phyloP scores from a whole-genome alignment of 2,888 invertebrate species.

The Arge pagana region DNA sequence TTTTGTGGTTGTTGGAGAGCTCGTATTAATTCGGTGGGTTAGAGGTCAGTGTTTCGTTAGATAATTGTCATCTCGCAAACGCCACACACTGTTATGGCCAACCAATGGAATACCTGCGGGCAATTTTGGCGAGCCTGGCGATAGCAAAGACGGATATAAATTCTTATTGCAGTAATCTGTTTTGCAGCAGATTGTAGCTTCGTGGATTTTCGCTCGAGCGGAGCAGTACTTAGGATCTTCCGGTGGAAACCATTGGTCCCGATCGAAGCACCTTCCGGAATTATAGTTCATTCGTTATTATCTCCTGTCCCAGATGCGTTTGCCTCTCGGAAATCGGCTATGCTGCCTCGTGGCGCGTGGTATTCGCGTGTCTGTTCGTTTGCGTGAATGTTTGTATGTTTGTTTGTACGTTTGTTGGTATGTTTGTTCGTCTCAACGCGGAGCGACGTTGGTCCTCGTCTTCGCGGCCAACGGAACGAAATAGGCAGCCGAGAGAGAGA shows the following conservation, averaged over 20 bases:
- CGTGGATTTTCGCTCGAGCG: conserved; percentile 52
- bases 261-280: conserved; percentile 62
- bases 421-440: no score
- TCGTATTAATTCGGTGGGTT: no score
- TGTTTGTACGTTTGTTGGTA: no score
- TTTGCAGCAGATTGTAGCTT: conserved; percentile 60
- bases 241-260: conserved; percentile 65
- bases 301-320: no score
- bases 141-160: conserved; percentile 55
- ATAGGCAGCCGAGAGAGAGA: no score
- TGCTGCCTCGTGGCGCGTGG: no score
- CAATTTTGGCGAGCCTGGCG: conserved; percentile 54
- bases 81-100: conserved; percentile 58
- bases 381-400: no score
- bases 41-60: conserved; percentile 61
- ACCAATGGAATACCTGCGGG: conserved; percentile 62
- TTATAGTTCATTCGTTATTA: conserved; percentile 40
- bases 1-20: no score
- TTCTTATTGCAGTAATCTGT: conserved; percentile 66
- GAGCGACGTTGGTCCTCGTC: no score
- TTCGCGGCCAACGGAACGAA: no score
- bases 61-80: conserved; percentile 36
- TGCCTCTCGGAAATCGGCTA: no score
- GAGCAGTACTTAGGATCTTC: conserved; percentile 63
- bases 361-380: no score